Evolutionary conservation across 2,888 invertebrate species (phyloP), one percentile per base, ranked within the genome.

Genomic region (Andrena chrysosceles): DNA sequence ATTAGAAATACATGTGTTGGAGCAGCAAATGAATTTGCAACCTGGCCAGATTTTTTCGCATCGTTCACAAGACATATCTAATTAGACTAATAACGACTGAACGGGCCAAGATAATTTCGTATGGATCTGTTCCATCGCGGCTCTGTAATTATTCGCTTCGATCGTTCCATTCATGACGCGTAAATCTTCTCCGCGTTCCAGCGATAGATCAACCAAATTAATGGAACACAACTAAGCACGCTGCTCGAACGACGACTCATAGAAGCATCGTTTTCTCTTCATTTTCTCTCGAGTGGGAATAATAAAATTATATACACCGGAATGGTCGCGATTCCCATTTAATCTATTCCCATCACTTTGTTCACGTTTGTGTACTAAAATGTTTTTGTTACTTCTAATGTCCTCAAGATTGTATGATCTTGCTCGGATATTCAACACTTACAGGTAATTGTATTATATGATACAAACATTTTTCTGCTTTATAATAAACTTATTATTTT

Each of bases 71-170:
- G 33, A 6, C n/a, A 31, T 63, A 49, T 63, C 67, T 54, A 79
- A 79, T 70, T 69, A 56, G 74, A 82, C 74, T 75, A 75, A 71
- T 56, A 49, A 72, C 6, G 31, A 68, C 49, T 59, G 52, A 71
- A 79, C 35, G 63, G 56, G 49, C 29, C 49, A 20, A 56, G 77
- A 42, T 81, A 70, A 77, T 77, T 81, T 73, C 48, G n/a, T 71
- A 68, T 69, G 69, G 56, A 69, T 69, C 68, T 59, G 42, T 75
- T 78, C 26, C 81, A 82, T 59, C 69, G 13, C 66, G 70, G 42
- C 52, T 67, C 67, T 70, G 52, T 74, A 83, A 85, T 85, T 85
- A 85, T 48, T 72, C 83, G 84, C 77, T 80, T 79, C 71, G 80
- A 73, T 68, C 52, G 73, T 48, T 83, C 59, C 48, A 73, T 84